These are phyloP conservation scores for Agrotis puta DNA, from an alignment of 2,888 invertebrate genomes.

Conservation along the genomic window DNA sequence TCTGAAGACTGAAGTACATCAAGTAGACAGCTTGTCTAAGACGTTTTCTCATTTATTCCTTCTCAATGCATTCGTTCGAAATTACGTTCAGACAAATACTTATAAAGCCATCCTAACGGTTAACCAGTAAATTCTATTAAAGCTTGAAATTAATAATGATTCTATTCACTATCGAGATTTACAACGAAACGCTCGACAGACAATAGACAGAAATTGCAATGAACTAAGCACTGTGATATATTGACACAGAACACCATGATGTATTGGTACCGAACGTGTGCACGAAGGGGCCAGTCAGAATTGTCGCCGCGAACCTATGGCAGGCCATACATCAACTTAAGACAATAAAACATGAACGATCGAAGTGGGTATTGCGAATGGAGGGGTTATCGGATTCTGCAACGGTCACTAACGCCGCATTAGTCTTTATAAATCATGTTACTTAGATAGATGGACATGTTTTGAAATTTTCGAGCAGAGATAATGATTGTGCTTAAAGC, in stretches of 20 bases:
- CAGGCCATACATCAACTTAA: constrained; percentile 66
- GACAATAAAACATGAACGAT: constrained; percentile 65
- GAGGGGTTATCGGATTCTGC: constrained; percentile 57
- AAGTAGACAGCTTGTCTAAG: not conserved
- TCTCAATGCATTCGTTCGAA: not conserved
- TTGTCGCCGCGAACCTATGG: constrained; percentile 57
- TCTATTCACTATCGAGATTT: constrained; percentile 15
- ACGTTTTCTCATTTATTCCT: not conserved
- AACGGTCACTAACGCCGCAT: constrained; percentile 57
- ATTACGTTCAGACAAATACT: not conserved
- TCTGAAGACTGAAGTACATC: not conserved
- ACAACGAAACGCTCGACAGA: constrained; percentile 9
- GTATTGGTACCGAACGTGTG: constrained; percentile 56
- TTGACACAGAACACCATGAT: constrained; percentile 55
- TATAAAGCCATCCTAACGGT: not conserved
- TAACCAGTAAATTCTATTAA: not conserved
- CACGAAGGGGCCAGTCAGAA: constrained; percentile 61
- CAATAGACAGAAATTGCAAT: constrained; percentile 57
- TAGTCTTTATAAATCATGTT: constrained; percentile 60
- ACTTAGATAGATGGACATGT: constrained; percentile 32
- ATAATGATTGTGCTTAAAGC: constrained; percentile 13
- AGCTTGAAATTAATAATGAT: not conserved
- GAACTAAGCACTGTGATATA: constrained; percentile 56
- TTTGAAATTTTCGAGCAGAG: constrained; percentile 25
- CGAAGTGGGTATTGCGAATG: constrained; percentile 59